Conservation (phyloP, 2,797 vertebrate species). For the Pelochelys cantorii region DNA sequence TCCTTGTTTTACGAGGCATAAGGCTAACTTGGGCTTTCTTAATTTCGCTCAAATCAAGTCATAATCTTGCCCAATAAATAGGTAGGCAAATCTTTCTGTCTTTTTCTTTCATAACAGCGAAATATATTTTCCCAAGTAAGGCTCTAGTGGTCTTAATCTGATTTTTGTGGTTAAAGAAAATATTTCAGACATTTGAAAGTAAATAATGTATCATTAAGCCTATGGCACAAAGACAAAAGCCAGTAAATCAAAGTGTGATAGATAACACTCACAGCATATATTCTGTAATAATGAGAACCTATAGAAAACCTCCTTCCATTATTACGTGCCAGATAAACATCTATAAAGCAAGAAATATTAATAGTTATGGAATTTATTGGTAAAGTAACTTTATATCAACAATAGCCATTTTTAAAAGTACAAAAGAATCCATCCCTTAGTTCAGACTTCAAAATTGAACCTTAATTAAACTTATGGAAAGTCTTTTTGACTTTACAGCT, state of each 20-base stretch:
- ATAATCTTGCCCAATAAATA: neutral
- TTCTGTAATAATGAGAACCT: neutral
- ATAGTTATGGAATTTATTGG: slow-evolving; percentile 54
- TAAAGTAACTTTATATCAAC: slow-evolving; percentile 72
- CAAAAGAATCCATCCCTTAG: slow-evolving; percentile 57
- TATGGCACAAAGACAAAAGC: slow-evolving; percentile 40
- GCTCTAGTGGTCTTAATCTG: neutral
- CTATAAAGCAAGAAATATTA: slow-evolving; percentile 37
- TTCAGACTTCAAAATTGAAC: slow-evolving; percentile 35
- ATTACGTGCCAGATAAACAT: neutral
- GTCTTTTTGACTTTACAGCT: slow-evolving; percentile 2
- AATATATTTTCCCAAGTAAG: neutral
- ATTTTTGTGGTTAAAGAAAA: slow-evolving; percentile 33
- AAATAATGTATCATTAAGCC: slow-evolving; percentile 1
- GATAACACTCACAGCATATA: slow-evolving; percentile 20
- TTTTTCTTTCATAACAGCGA: neutral
- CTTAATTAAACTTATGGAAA: slow-evolving; percentile 36
- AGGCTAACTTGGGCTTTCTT: neutral
- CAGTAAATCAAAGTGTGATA: neutral
- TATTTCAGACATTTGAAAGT: slow-evolving; percentile 1
- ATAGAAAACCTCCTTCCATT: neutral
- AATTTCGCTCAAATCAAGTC: neutral
- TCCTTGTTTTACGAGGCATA: too few relatives aligned
- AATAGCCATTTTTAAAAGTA: slow-evolving; percentile 64
- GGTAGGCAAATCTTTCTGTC: neutral